Conservation (phyloP, 2,113 vertebrate genomes). For the Acanthisitta chloris region DNA sequence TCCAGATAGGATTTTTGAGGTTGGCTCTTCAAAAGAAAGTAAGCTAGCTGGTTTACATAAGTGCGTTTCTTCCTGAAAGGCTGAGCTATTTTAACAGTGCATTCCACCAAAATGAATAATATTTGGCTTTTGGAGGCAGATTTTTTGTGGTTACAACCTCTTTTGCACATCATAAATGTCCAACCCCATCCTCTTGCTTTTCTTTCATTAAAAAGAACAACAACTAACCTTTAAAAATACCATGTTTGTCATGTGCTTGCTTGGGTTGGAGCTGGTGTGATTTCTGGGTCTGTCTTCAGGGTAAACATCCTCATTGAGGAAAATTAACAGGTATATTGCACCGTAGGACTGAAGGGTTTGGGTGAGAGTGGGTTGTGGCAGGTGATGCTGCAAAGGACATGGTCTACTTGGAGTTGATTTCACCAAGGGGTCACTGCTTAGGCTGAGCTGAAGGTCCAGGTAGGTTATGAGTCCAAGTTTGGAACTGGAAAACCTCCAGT, state of each 20-base stretch:
- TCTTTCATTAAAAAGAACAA: slow-evolving; percentile 57
- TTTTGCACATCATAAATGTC: slow-evolving; percentile 59
- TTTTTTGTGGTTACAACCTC: slow-evolving; percentile 65
- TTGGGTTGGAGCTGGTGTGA: neutral
- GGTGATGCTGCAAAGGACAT: neutral
- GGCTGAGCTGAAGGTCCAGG: neutral
- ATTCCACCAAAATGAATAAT: slow-evolving; percentile 64
- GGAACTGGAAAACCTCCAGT: neutral
- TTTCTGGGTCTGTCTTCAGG: neutral
- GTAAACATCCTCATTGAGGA: neutral
- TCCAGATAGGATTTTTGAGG: neutral
- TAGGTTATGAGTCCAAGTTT: neutral
- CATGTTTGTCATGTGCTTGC: neutral
- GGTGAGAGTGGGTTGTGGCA: neutral
- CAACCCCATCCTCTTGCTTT: slow-evolving; percentile 47
- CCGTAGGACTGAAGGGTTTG: neutral
- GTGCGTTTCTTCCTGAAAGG: slow-evolving; percentile 41
- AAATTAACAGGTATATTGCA: neutral
- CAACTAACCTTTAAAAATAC: slow-evolving; percentile 41
- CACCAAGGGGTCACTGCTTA: neutral
- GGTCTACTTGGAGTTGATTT: neutral
- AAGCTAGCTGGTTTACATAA: slow-evolving; percentile 41
- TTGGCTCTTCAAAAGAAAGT: neutral
- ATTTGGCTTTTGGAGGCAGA: slow-evolving; percentile 53
- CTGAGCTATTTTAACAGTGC: slow-evolving; percentile 33